A percentile compares a stretch with the other conserved stretches of the same genome.
These are phyloP conservation scores for Cyclura pinguis DNA, from an alignment of 2,797 vertebrate genomes.

Conservation along the genomic window DNA sequence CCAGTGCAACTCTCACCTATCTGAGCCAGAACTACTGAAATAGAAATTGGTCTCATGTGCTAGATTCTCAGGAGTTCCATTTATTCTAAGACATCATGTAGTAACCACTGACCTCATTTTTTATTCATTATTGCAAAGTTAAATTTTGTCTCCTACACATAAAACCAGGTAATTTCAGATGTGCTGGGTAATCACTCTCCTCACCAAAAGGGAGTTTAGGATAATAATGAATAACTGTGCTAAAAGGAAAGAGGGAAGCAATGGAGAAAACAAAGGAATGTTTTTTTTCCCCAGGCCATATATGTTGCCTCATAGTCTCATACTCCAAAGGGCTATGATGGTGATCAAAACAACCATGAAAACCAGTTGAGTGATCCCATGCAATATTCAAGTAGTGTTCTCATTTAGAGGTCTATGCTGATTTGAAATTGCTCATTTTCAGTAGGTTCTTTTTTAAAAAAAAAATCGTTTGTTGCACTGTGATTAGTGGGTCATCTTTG, in stretches of 20 bases:
- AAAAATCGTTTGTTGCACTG: neutral
- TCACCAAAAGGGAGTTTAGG: slow-evolving; percentile 8
- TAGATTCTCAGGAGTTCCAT: slow-evolving; percentile 52
- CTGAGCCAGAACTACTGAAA: slow-evolving; percentile 50
- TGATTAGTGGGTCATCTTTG: neutral
- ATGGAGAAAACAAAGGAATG: neutral
- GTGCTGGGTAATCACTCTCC: slow-evolving; percentile 24
- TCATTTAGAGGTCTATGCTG: neutral
- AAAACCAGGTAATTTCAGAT: slow-evolving; percentile 46
- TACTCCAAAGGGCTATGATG: neutral
- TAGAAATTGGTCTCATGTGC: slow-evolving; percentile 44
- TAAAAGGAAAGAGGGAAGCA: neutral
- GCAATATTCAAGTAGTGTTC: neutral
- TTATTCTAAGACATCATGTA: slow-evolving; percentile 55
- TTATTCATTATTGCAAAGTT: slow-evolving; percentile 37
- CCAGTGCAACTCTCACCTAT: neutral
- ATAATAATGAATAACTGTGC: slow-evolving; percentile 8
- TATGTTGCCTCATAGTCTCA: neutral
- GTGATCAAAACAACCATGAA: neutral
- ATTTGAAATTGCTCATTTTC: slow-evolving; percentile 6
- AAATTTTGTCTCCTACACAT: slow-evolving; percentile 42
- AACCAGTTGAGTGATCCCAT: neutral
- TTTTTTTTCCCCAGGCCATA: neutral
- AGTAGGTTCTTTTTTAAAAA: neutral
- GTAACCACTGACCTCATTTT: slow-evolving; percentile 19